Conservation (phyloP, 2,113 vertebrate genomes). For the Cichladusa arquata region DNA sequence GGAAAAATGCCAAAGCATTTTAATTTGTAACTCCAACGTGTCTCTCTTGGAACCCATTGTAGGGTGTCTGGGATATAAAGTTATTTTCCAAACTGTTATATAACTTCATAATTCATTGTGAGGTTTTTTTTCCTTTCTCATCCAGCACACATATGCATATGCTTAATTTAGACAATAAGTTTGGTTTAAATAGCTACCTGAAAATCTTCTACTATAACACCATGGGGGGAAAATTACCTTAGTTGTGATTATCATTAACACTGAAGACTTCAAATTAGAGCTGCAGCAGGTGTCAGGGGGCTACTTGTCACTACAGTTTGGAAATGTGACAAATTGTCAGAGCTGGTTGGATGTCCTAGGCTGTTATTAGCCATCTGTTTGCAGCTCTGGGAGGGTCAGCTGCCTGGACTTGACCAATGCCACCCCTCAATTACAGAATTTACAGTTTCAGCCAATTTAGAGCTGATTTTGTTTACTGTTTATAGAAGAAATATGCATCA, state of each 20-base stretch:
- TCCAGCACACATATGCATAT: not conserved
- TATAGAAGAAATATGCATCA: not conserved
- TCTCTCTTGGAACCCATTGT: not conserved
- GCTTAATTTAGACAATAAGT: not conserved
- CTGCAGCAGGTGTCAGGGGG: constrained; percentile 50
- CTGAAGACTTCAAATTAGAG: not conserved
- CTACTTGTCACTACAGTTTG: constrained; percentile 51
- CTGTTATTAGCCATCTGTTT: constrained; percentile 66
- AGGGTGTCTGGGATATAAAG: not conserved
- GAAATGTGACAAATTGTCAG: constrained; percentile 34
- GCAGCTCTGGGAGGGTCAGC: constrained; percentile 32
- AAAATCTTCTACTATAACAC: not conserved
- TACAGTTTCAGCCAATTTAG: not conserved
- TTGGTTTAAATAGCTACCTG: not conserved
- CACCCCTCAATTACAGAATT: not conserved
- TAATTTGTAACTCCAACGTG: constrained; percentile 34
- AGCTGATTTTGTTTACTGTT: constrained; percentile 12
- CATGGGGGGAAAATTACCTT: not conserved
- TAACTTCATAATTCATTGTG: constrained; percentile 29
- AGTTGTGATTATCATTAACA: not conserved
- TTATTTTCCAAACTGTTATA: constrained; percentile 34
- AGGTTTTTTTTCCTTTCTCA: not conserved
- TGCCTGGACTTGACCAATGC: constrained; percentile 40
- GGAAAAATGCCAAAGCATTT: constrained; percentile 20
- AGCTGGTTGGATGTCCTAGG: constrained; percentile 3